Evolutionary conservation across 2,888 invertebrate genomes (phyloP), one percentile per base, ranked within the genome.

Genomic region (Drosophila imparisetae): DNA sequence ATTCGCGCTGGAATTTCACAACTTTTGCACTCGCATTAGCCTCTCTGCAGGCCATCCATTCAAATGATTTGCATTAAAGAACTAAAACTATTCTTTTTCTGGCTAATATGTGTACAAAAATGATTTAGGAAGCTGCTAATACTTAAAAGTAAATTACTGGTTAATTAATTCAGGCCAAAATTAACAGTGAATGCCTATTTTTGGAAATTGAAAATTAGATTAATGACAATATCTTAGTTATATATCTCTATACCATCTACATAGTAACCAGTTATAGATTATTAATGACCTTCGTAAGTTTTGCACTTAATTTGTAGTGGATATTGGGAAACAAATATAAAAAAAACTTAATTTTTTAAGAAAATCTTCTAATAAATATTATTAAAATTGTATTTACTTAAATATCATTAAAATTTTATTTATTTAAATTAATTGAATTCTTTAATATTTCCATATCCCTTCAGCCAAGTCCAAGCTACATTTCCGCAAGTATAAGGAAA

Each of bases 1-100:
- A 78, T 77, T 77, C 77, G 75, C 77, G 62, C 60, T 69, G 83
- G 90, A 87, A 89, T 90, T 90, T 90, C 69, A 72, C 86, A 70
- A 77, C 73, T 75, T 77, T 55, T 54, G 45, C 61, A 48, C 42
- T 53, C 34, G 32, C 63, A 55, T 57, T 49, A 34, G 57, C 45
- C 53, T 60, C 58, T 59, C 73, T 38, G 52, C 68, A 49, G 50
- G 57, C 54, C 53, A 62, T 40, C 48, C 55, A 72, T 53, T 52
- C 7, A 53, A 66, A 48, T 52, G 52, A 18, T n/a, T 38, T 29
- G 21, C 59, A 64, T 72, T 66, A 66, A 54, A 30, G 21, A 11
- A 50, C 3, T 30, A 0, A 42, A 57, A 57, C 30, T 53, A 49
- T 7, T 11, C 42, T 34, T 53, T 40, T 29, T 48, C 36, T 66